A percentile compares a stretch with the other conserved stretches of the same genome.
Evolutionary conservation across 2,888 invertebrate genomes (phyloP).

Genomic region (Tetragonula carbonaria): DNA sequence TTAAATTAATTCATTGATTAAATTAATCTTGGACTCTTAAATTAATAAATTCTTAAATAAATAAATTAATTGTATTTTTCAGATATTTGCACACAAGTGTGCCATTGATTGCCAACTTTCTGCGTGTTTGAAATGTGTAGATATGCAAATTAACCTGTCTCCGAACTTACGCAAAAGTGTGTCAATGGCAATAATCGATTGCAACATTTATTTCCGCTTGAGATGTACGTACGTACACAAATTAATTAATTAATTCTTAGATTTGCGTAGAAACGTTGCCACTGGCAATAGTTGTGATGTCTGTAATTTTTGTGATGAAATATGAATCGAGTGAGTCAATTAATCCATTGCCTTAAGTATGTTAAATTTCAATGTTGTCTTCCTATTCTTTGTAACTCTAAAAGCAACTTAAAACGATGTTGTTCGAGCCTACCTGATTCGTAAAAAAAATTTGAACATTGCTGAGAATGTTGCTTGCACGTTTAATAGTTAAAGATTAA

Average conservation of each 20-base stretch:
- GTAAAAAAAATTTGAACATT: no score
- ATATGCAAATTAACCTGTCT: not conserved
- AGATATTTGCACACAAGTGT: not conserved
- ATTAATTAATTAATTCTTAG: not conserved
- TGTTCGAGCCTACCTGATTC: no score
- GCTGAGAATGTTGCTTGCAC: no score
- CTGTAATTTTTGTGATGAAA: not conserved
- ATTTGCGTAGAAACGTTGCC: not conserved
- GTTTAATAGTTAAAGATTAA: fast-evolving
- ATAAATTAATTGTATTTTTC: not conserved
- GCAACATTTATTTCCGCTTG: not conserved
- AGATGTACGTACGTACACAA: not conserved
- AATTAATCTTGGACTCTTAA: no score
- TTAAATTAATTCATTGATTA: not conserved
- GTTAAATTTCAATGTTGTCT: no score
- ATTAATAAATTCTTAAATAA: no score
- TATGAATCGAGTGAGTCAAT: not conserved
- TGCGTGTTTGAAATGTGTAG: no score
- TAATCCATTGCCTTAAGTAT: not conserved
- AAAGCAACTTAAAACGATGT: no score
- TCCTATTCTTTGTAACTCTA: no score
- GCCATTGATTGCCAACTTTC: no score
- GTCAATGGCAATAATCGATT: not conserved
- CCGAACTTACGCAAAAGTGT: not conserved
- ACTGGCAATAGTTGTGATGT: not conserved